phyloP scores from a whole-genome alignment of 2,888 invertebrate genomes.

The Sialis lutaria region DNA sequence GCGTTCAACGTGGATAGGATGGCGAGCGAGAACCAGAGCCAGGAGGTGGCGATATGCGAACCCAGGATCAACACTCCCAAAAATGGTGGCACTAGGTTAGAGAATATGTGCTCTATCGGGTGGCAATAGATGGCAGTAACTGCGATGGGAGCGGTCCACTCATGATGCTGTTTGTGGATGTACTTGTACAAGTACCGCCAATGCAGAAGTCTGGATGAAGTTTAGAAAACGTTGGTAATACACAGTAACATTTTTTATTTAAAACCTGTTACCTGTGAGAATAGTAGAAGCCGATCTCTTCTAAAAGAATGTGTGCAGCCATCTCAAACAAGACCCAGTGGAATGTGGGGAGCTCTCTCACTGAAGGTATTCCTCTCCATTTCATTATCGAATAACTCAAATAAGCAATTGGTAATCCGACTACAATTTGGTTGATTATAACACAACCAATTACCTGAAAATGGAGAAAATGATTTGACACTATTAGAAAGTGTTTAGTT shows the following conservation, averaged over 20 bases:
- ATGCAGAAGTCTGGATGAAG: conserved; percentile 45
- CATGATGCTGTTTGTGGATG: conserved; percentile 75
- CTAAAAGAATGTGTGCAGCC: conserved; percentile 52
- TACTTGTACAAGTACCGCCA: conserved; percentile 55
- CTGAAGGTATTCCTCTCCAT: conserved; percentile 46
- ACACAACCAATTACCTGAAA: conserved; percentile 47
- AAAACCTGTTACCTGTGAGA: conserved; percentile 43
- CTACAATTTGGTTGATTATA: conserved; percentile 53
- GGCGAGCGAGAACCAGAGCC: conserved; percentile 67
- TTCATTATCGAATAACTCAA: conserved; percentile 42
- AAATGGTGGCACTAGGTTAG: conserved; percentile 59
- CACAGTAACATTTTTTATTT: too few relatives aligned
- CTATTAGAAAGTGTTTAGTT: too few relatives aligned
- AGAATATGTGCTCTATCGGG: conserved; percentile 58
- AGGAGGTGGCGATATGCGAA: conserved; percentile 57
- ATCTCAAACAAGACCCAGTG: conserved; percentile 60
- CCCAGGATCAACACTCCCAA: conserved; percentile 57
- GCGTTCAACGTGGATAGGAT: conserved; percentile 61
- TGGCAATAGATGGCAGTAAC: conserved; percentile 67
- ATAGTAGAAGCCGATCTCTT: conserved; percentile 73
- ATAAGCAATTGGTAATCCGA: conserved; percentile 46
- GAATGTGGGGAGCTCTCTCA: conserved; percentile 56
- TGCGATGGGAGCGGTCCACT: conserved; percentile 79
- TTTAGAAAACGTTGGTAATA: conserved; percentile 2
- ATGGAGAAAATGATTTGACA: conserved; percentile 3